Conservation (phyloP, 2,113 vertebrate genomes). For the Nestor notabilis region DNA sequence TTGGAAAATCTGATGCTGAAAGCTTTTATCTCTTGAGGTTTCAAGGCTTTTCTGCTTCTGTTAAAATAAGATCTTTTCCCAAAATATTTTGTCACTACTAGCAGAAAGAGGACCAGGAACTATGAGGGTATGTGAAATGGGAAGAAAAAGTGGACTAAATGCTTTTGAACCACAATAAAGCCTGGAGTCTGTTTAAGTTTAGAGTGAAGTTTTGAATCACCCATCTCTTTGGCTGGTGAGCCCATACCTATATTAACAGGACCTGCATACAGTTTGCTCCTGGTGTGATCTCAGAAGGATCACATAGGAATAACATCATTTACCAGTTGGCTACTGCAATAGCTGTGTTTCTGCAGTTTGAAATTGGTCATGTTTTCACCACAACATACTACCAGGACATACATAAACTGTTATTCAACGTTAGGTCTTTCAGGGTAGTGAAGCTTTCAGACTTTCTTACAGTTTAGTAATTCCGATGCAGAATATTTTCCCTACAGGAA, state of each 20-base stretch:
- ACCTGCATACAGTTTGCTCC: neutral
- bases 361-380: neutral
- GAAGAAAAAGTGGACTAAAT: neutral
- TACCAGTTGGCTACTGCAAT: neutral
- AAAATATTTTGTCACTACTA: neutral
- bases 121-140: neutral
- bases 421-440: neutral
- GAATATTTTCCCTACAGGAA: neutral
- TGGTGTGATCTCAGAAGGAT: neutral
- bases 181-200: neutral
- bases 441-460: neutral
- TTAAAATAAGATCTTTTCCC: neutral
- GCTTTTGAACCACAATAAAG: neutral
- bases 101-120: neutral
- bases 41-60: neutral
- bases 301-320: neutral
- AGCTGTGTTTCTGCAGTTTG: neutral
- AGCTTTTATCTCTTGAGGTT: conserved; percentile 9
- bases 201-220: neutral
- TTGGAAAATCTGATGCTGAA: neutral
- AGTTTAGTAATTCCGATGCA: neutral
- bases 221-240: neutral
- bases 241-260: neutral
- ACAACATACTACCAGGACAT: neutral
- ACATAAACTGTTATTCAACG: neutral